These are phyloP conservation scores for Eumacrocentrus americanus DNA, from an alignment of 2,888 invertebrate species.

Conservation along the genomic window DNA sequence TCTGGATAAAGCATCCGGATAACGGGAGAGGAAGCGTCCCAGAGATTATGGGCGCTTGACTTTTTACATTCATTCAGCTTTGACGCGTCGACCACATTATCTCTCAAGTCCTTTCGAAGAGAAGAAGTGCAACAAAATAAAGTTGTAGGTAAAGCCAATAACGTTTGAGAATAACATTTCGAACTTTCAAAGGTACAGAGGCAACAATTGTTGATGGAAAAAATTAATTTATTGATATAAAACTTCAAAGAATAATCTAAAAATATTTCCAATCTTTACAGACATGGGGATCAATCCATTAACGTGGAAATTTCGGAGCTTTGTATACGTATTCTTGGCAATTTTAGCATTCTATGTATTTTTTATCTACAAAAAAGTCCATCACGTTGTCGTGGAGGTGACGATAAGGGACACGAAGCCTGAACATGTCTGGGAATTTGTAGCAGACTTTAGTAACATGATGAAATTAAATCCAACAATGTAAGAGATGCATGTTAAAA, in stretches of 20 bases:
- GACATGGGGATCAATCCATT: conserved; percentile 54
- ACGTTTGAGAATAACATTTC: neutral
- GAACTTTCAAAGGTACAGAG: neutral
- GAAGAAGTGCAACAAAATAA: neutral
- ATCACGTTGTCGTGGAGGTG: conserved; percentile 55
- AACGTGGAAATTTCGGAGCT: conserved; percentile 54
- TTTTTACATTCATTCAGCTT: no score
- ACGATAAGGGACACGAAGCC: conserved; percentile 66
- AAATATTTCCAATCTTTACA: no score
- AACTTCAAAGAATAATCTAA: conserved; percentile 14
- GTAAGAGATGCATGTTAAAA: conserved; percentile 62
- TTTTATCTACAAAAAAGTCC: conserved; percentile 49
- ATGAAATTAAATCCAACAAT: conserved; percentile 74
- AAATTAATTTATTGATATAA: neutral
- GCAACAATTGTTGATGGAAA: no score
- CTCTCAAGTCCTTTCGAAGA: no score
- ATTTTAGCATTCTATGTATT: conserved; percentile 44
- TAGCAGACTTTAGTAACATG: conserved; percentile 79
- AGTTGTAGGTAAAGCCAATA: neutral
- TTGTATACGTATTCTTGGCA: conserved; percentile 41
- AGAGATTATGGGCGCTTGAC: no score
- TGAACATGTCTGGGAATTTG: conserved; percentile 72
- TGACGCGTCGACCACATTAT: no score
- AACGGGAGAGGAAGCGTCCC: conserved; percentile 22
- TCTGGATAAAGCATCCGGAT: conserved; percentile 14